Conservation (phyloP, 1,140 invertebrate genomes). For the Drosophila watanabei region DNA sequence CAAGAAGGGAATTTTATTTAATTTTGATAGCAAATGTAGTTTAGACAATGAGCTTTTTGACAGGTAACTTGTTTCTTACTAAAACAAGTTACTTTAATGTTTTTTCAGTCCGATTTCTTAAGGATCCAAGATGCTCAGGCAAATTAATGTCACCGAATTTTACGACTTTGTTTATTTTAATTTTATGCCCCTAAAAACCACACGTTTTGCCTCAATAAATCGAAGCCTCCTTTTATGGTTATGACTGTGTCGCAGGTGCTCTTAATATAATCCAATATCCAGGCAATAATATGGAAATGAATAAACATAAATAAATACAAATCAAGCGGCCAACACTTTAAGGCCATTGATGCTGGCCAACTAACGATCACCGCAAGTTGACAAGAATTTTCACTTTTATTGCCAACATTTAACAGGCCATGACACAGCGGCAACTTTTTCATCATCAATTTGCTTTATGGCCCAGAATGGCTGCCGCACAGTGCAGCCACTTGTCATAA, state of each 20-base stretch:
- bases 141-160: constrained; percentile 11
- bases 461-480: constrained; percentile 63
- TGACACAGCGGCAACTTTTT: constrained; percentile 74
- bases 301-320: constrained; percentile 40
- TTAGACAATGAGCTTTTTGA: neutral
- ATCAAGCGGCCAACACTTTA: constrained; percentile 36
- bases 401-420: constrained; percentile 80
- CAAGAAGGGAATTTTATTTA: neutral
- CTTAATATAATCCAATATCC: constrained; percentile 46
- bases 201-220: constrained; percentile 54
- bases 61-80: too few relatives aligned
- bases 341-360: constrained; percentile 51
- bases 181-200: constrained; percentile 49
- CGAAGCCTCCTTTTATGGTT: constrained; percentile 53
- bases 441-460: constrained; percentile 82
- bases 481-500: constrained; percentile 72
- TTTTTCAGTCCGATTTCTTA: neutral
- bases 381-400: constrained; percentile 82
- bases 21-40: neutral
- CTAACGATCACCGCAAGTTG: constrained; percentile 67
- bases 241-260: constrained; percentile 68
- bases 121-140: neutral
- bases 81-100: too few relatives aligned
- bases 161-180: constrained; percentile 42
- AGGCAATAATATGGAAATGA: constrained; percentile 44